These are phyloP conservation scores for Eulemur rufifrons DNA, from an alignment of 2,113 vertebrate species.

Conservation along the genomic window DNA sequence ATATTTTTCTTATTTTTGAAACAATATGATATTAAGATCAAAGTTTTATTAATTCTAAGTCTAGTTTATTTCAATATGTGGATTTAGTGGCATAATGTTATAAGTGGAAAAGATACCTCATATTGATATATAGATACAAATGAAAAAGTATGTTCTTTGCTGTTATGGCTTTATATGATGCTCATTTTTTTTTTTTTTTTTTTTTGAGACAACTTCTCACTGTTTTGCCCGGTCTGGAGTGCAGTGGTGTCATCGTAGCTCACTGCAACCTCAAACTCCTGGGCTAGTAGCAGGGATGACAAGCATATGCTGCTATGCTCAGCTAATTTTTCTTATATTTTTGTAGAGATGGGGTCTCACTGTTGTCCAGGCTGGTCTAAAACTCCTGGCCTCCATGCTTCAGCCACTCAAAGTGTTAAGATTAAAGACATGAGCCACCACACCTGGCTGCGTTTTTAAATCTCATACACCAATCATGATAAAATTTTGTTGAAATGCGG, in stretches of 20 bases:
- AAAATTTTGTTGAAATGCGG: conserved; percentile 4
- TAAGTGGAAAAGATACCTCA: background rate
- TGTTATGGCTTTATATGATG: background rate
- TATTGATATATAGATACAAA: background rate
- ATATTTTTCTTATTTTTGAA: conserved; percentile 5
- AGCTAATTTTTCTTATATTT: too few species aligned
- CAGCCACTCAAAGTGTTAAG: too few species aligned
- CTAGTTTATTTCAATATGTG: background rate
- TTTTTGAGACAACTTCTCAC: too few species aligned
- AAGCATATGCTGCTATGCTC: too few species aligned
- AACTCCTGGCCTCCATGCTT: too few species aligned
- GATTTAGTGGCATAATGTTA: background rate
- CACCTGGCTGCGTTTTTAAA: background rate
- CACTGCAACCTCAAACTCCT: too few species aligned
- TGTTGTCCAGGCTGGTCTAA: too few species aligned
- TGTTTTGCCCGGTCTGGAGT: too few species aligned
- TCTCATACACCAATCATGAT: background rate
- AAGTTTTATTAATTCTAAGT: background rate
- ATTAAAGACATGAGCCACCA: too few species aligned
- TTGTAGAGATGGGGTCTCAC: too few species aligned
- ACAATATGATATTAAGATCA: background rate
- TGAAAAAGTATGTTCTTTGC: background rate
- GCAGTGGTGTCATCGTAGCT: too few species aligned
- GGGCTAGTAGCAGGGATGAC: too few species aligned
- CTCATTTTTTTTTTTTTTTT: background rate